These are phyloP conservation scores for Austrofundulus limnaeus DNA, from an alignment of 2,113 vertebrate genomes.

Conservation along the genomic window DNA sequence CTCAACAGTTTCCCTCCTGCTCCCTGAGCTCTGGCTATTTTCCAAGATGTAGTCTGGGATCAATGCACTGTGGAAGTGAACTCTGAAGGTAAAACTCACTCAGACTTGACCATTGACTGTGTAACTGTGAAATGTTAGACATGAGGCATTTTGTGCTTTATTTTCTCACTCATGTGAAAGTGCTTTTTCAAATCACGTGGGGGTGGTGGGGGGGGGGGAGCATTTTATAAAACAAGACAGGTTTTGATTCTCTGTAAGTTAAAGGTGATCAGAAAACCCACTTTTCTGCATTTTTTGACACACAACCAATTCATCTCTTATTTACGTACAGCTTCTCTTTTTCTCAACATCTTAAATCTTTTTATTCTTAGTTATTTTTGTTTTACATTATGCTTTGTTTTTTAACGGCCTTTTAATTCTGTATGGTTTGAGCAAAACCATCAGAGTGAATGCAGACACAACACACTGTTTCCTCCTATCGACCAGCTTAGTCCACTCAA, in stretches of 20 bases:
- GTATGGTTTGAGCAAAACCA: background rate
- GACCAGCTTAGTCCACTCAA: slow-evolving; percentile 36
- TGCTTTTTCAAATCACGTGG: background rate
- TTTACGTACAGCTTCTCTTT: background rate
- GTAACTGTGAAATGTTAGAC: slow-evolving; percentile 36
- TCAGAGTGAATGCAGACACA: slow-evolving; percentile 24
- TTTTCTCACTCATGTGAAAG: slow-evolving; percentile 8
- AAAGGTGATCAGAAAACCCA: background rate
- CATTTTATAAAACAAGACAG: background rate
- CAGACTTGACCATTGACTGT: slow-evolving; percentile 36
- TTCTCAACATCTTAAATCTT: background rate
- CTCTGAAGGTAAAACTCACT: slow-evolving; percentile 55
- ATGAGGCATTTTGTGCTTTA: slow-evolving; percentile 34
- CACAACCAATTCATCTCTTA: slow-evolving; percentile 5
- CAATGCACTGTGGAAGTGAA: slow-evolving; percentile 58
- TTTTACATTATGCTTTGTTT: background rate
- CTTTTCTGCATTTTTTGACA: slow-evolving; percentile 19
- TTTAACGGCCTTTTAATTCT: background rate
- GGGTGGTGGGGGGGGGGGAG: background rate
- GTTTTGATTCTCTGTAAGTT: slow-evolving; percentile 10
- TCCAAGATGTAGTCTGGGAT: slow-evolving; percentile 59
- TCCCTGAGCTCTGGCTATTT: slow-evolving; percentile 51
- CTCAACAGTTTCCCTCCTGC: slow-evolving; percentile 52
- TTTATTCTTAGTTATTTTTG: background rate
- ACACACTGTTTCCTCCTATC: slow-evolving; percentile 25